These are phyloP conservation scores for Schlechtendalia chinensis DNA, from an alignment of 1,140 invertebrate genomes.

Conservation along the genomic window DNA sequence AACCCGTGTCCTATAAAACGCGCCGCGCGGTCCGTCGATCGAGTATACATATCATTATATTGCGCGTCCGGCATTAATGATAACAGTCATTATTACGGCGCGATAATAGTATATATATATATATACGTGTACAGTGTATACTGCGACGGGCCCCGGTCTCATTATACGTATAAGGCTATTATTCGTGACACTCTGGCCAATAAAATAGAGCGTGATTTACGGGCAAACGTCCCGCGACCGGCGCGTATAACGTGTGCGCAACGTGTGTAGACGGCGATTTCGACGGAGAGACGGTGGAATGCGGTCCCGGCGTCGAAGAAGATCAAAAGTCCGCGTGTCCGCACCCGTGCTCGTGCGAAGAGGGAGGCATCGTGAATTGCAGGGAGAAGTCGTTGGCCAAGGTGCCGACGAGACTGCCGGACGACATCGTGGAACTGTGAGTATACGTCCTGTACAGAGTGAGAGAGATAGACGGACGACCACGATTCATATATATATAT, in stretches of 20 bases:
- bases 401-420: constrained; percentile 86
- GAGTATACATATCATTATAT: not conserved
- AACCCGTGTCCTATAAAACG: not conserved
- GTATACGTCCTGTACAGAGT: constrained; percentile 56
- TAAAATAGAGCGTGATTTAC: constrained; percentile 21
- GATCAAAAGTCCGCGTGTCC: constrained; percentile 75
- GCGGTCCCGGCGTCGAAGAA: constrained; percentile 63
- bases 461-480: too few species aligned
- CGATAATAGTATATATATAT: too few species aligned
- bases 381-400: constrained; percentile 85
- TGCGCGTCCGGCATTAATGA: not conserved
- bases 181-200: constrained; percentile 12
- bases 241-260: too few species aligned
- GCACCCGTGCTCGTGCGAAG: constrained; percentile 84
- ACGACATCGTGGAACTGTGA: constrained; percentile 93
- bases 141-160: too few species aligned
- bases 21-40: not conserved
- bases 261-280: constrained; percentile 37
- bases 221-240: not conserved
- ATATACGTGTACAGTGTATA: not conserved
- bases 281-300: constrained; percentile 61
- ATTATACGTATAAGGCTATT: constrained; percentile 18
- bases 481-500: too few species aligned
- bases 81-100: not conserved
- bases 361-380: constrained; percentile 88